These are phyloP conservation scores for Dilophus febrilis DNA, from an alignment of 2,888 invertebrate genomes.

Conservation along the genomic window DNA sequence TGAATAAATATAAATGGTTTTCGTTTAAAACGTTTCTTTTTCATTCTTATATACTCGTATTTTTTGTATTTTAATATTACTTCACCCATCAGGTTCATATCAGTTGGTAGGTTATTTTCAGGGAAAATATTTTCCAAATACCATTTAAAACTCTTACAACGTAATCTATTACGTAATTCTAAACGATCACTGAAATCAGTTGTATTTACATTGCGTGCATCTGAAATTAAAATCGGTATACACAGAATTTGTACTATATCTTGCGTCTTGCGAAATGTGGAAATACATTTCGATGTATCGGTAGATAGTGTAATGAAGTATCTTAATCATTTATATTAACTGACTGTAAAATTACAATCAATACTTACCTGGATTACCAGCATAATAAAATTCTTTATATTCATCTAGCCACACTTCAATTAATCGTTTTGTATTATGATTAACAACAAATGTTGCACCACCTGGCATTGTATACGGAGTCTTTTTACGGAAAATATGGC, in stretches of 20 bases:
- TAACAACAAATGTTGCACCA: conserved; percentile 58
- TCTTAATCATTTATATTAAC: no score
- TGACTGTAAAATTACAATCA: no score
- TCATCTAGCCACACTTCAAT: conserved; percentile 73
- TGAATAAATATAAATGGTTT: background rate
- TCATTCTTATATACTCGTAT: no score
- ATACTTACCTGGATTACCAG: conserved; percentile 39
- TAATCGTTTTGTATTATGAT: conserved; percentile 61
- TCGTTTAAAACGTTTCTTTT: background rate
- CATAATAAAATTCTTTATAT: conserved; percentile 64
- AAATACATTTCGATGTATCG: no score
- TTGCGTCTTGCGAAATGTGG: no score
- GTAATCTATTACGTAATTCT: conserved; percentile 43
- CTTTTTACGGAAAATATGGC: conserved; percentile 26
- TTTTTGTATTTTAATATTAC: no score
- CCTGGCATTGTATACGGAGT: conserved; percentile 71
- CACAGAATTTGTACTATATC: background rate
- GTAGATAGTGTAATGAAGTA: no score
- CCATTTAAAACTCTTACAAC: conserved; percentile 72
- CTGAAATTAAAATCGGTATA: conserved; percentile 17
- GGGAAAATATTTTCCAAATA: conserved; percentile 71
- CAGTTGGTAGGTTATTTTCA: conserved; percentile 28
- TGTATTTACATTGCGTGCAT: conserved; percentile 59
- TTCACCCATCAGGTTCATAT: background rate
- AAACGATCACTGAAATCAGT: conserved; percentile 57